Conservation (phyloP, 2,888 invertebrate genomes). For the Ennomos erosarius region DNA sequence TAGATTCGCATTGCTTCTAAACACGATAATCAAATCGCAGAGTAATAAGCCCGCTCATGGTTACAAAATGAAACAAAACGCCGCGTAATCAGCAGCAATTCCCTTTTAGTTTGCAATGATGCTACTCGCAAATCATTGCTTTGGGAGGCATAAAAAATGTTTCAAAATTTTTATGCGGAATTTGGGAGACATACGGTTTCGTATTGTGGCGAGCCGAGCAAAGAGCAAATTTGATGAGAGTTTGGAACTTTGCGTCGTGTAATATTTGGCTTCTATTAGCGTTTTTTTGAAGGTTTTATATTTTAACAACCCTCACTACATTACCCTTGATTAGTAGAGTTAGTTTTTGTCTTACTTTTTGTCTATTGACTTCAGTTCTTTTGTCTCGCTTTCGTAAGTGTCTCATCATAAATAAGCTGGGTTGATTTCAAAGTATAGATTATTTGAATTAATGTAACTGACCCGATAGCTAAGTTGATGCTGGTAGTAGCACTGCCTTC, state of each 20-base stretch:
- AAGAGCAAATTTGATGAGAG: not conserved
- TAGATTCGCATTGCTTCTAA: slow-evolving; percentile 14
- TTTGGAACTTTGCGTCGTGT: not conserved
- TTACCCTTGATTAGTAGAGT: too few species aligned
- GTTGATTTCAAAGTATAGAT: too few species aligned
- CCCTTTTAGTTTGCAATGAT: slow-evolving; percentile 32
- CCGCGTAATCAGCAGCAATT: slow-evolving; percentile 31
- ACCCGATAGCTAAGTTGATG: too few species aligned
- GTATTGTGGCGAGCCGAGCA: slow-evolving; percentile 11
- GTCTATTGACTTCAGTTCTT: too few species aligned
- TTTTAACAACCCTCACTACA: too few species aligned
- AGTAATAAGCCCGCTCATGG: slow-evolving; percentile 5
- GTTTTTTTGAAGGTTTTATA: too few species aligned
- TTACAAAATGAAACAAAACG: slow-evolving; percentile 22
- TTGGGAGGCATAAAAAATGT: slow-evolving; percentile 35
- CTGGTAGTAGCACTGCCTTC: too few species aligned
- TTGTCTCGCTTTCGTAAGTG: too few species aligned
- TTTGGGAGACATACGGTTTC: slow-evolving; percentile 16
- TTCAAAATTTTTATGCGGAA: slow-evolving; percentile 29
- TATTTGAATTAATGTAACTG: too few species aligned
- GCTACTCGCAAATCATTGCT: slow-evolving; percentile 34
- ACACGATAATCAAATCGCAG: slow-evolving; percentile 9
- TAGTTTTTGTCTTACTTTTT: too few species aligned
- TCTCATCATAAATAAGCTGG: too few species aligned
- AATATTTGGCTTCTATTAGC: too few species aligned